Evolutionary conservation across 1,140 invertebrate species (phyloP).

Genomic region (Drosophila nasuta): DNA sequence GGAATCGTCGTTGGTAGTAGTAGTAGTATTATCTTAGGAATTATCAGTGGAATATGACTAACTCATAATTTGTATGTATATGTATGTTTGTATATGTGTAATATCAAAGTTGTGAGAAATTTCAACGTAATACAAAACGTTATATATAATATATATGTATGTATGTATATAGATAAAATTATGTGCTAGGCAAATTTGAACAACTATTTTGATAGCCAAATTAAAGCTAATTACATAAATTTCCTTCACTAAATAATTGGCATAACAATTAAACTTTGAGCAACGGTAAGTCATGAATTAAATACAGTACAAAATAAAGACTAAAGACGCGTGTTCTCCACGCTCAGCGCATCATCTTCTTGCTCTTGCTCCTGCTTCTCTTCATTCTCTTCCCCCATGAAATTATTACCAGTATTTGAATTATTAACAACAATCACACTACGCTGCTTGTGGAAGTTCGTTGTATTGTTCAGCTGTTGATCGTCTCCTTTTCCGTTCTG

Average conservation of each 20-base stretch:
- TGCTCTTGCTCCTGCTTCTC: slow-evolving; percentile 3
- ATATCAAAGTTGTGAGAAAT: slow-evolving; percentile 58
- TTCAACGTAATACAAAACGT: slow-evolving; percentile 42
- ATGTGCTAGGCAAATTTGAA: slow-evolving; percentile 32
- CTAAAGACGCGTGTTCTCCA: slow-evolving; percentile 83
- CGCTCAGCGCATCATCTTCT: slow-evolving; percentile 78
- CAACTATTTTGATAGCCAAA: slow-evolving; percentile 41
- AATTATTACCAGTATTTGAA: slow-evolving; percentile 2
- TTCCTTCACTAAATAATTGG: slow-evolving; percentile 40
- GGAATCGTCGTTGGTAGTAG: slow-evolving; percentile 68
- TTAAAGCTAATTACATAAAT: slow-evolving; percentile 66
- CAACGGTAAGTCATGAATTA: slow-evolving; percentile 42
- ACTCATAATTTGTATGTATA: slow-evolving; percentile 3
- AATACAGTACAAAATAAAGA: slow-evolving; percentile 57
- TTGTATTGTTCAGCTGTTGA: slow-evolving; percentile 17
- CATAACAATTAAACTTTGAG: slow-evolving; percentile 49
- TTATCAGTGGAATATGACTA: slow-evolving; percentile 62
- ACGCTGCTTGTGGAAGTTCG: slow-evolving; percentile 18
- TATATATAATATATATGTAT: not conserved
- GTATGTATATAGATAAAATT: not conserved
- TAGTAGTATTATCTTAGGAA: slow-evolving; percentile 52
- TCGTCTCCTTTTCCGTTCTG: slow-evolving; percentile 52
- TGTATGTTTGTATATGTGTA: slow-evolving; percentile 22
- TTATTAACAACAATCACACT: slow-evolving; percentile 7
- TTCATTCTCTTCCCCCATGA: slow-evolving; percentile 5